phyloP scores from a whole-genome alignment of 2,888 invertebrate genomes.

The Agrochola lota region DNA sequence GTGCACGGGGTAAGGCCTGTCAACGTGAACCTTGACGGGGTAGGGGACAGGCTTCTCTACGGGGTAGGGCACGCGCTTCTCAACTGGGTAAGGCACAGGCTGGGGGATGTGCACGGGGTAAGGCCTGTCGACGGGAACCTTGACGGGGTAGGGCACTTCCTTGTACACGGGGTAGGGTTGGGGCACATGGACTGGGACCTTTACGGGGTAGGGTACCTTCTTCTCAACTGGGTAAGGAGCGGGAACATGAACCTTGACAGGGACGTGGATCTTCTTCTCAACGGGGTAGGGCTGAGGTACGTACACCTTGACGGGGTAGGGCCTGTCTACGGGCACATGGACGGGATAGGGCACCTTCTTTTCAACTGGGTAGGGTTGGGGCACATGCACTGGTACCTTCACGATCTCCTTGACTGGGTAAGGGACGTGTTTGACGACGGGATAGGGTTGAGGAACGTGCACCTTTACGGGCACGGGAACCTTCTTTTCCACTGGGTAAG shows the following conservation, averaged over 20 bases:
- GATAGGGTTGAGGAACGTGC: slow-evolving; percentile 93
- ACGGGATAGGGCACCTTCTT: slow-evolving; percentile 90
- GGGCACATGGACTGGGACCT: slow-evolving; percentile 91
- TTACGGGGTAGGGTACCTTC: slow-evolving; percentile 92
- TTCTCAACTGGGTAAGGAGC: slow-evolving; percentile 93
- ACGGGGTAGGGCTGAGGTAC: slow-evolving; percentile 91
- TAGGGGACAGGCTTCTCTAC: slow-evolving; percentile 91
- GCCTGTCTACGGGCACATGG: slow-evolving; percentile 89
- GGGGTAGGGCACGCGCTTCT: slow-evolving; percentile 91
- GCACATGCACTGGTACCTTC: slow-evolving; percentile 91
- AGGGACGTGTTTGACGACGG: slow-evolving; percentile 92
- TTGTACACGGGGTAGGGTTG: slow-evolving; percentile 92
- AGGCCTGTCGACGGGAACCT: slow-evolving; percentile 92
- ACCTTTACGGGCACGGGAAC: slow-evolving; percentile 92
- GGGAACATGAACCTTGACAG: slow-evolving; percentile 92
- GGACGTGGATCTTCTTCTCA: slow-evolving; percentile 91
- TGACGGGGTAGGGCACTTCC: slow-evolving; percentile 91
- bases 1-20: slow-evolving; percentile 89
- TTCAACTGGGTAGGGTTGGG: slow-evolving; percentile 93
- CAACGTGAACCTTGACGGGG: slow-evolving; percentile 91
- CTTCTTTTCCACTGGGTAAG: slow-evolving; percentile 92
- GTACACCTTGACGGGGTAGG: slow-evolving; percentile 88
- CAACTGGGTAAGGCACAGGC: slow-evolving; percentile 91
- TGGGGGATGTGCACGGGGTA: slow-evolving; percentile 92
- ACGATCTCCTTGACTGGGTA: slow-evolving; percentile 92